phyloP scores from a whole-genome alignment of 2,888 invertebrate species.

The Chorisops tibialis region DNA sequence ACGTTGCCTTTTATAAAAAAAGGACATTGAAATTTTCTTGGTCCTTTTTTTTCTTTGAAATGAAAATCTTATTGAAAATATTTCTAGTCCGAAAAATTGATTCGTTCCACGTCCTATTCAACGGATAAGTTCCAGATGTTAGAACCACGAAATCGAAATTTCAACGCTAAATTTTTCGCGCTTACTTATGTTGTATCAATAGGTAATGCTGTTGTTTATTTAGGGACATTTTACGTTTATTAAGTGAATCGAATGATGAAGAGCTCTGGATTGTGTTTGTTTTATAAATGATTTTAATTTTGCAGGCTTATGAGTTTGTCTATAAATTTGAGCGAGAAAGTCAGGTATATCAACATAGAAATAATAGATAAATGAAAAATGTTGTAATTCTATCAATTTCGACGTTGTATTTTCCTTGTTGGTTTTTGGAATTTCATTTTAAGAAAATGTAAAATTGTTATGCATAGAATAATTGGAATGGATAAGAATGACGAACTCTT shows the following conservation, averaged over 20 bases:
- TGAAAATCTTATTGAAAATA: neutral
- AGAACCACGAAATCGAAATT: slow-evolving; percentile 23
- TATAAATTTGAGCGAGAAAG: too few species aligned
- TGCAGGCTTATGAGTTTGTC: too few species aligned
- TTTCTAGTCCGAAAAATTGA: neutral
- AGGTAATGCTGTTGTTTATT: slow-evolving; percentile 2
- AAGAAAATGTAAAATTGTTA: too few species aligned
- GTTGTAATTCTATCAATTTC: too few species aligned
- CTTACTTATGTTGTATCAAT: slow-evolving; percentile 1
- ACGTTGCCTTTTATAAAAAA: neutral
- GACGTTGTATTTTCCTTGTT: too few species aligned
- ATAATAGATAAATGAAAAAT: too few species aligned
- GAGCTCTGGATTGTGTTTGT: too few species aligned
- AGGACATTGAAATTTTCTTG: neutral
- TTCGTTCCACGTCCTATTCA: slow-evolving; percentile 13
- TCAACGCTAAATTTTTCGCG: slow-evolving; percentile 23
- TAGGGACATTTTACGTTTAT: neutral
- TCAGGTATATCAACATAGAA: too few species aligned
- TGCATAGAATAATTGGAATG: too few species aligned
- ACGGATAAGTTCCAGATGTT: slow-evolving; percentile 20
- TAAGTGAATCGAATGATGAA: neutral
- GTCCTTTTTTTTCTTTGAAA: neutral
- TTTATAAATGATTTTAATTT: too few species aligned
- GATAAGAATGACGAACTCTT: too few species aligned
- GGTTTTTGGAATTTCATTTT: too few species aligned